These are phyloP conservation scores for Artibeus lituratus DNA, from an alignment of 2,797 vertebrate species.

Conservation along the genomic window DNA sequence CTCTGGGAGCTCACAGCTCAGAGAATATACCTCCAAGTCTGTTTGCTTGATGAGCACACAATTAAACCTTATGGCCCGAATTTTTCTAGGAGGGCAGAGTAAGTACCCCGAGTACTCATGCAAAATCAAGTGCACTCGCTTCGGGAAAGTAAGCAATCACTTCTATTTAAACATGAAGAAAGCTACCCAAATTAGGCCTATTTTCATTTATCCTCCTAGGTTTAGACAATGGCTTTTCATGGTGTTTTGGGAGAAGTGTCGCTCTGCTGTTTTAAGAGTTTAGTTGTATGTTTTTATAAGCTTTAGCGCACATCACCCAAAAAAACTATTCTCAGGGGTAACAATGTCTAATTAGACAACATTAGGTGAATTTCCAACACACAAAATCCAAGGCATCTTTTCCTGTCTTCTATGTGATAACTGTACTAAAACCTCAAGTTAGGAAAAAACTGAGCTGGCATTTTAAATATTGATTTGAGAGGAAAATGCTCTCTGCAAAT, in stretches of 20 bases:
- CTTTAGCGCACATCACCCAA: background rate
- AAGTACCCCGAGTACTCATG: background rate
- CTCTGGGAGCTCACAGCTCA: constrained; percentile 43
- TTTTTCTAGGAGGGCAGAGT: constrained; percentile 40
- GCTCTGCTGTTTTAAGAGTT: background rate
- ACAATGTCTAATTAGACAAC: background rate
- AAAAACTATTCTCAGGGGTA: background rate
- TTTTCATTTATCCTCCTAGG: background rate
- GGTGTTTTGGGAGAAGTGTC: background rate
- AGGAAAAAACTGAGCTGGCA: background rate
- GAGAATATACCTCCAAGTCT: constrained; percentile 60
- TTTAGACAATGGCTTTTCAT: background rate
- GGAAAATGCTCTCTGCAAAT: background rate
- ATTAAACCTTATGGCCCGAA: constrained; percentile 66
- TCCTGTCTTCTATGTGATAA: background rate
- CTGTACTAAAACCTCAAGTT: background rate
- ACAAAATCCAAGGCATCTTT: background rate
- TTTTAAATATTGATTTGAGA: background rate
- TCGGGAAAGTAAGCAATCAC: background rate
- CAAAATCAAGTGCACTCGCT: constrained; percentile 17
- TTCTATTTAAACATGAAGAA: constrained; percentile 16
- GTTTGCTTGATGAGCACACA: constrained; percentile 60
- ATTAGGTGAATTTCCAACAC: background rate
- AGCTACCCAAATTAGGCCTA: background rate
- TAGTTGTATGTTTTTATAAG: background rate